phyloP scores from a whole-genome alignment of 2,888 invertebrate species.

The Himalopsyche japonica region DNA sequence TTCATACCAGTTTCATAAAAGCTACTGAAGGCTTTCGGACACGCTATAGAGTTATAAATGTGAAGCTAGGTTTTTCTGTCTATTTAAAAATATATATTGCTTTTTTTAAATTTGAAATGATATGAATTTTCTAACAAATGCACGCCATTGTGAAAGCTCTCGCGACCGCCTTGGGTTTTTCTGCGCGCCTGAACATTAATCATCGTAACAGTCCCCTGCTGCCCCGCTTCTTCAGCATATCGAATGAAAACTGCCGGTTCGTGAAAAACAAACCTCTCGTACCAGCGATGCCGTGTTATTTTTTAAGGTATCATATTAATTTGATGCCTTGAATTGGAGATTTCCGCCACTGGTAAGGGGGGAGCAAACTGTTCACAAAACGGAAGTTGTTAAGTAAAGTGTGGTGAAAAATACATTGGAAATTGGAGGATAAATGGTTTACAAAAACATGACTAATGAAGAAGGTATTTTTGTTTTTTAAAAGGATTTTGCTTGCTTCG shows the following conservation, averaged over 20 bases:
- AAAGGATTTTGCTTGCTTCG: too few relatives aligned
- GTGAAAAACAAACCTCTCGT: not conserved
- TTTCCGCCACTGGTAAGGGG: not conserved
- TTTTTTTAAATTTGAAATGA: too few relatives aligned
- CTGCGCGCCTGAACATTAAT: not conserved
- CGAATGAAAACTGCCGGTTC: not conserved
- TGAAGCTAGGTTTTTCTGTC: too few relatives aligned
- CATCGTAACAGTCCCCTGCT: not conserved
- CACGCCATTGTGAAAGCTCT: not conserved
- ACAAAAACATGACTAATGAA: not conserved
- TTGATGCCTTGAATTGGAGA: not conserved
- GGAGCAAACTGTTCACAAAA: too few relatives aligned
- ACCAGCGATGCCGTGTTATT: not conserved
- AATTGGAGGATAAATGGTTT: not conserved
- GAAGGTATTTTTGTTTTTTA: not conserved
- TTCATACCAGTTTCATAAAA: too few relatives aligned
- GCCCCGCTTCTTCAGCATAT: not conserved
- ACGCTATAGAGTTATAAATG: too few relatives aligned
- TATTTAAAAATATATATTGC: too few relatives aligned
- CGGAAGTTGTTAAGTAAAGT: not conserved
- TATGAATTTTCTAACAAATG: not conserved
- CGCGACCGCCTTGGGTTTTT: not conserved
- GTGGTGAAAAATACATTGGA: not conserved
- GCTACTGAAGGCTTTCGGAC: too few relatives aligned
- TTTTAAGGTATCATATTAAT: conserved; percentile 1